Evolutionary conservation across 2,113 vertebrate genomes (phyloP).

Genomic region (Perca schrenkii): DNA sequence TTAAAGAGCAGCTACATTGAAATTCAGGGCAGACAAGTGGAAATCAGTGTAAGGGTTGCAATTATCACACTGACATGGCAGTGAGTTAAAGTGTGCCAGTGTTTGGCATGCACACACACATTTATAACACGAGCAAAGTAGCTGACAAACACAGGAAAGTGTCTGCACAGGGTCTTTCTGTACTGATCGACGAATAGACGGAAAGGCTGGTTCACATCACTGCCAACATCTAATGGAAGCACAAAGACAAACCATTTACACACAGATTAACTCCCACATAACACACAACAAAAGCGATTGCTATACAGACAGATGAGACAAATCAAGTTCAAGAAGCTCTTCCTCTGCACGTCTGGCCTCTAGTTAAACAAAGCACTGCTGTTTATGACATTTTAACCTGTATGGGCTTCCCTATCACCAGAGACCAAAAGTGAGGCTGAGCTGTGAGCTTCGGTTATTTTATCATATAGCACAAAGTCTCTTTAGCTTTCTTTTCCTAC

Average conservation of each 20-base stretch:
- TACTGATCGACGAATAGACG: neutral
- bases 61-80: conserved; percentile 33
- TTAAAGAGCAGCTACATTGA: conserved; percentile 48
- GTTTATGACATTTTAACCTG: neutral
- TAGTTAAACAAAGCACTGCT: neutral
- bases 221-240: neutral
- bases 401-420: neutral
- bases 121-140: neutral
- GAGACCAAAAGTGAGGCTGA: neutral
- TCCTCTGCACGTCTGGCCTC: neutral
- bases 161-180: neutral
- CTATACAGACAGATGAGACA: neutral
- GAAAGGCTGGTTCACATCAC: too few relatives aligned
- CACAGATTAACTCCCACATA: neutral
- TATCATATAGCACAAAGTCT: neutral
- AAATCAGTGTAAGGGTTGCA: conserved; percentile 53
- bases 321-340: conserved; percentile 4
- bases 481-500: neutral
- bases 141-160: neutral
- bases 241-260: neutral
- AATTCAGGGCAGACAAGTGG: conserved; percentile 45
- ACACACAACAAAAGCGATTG: neutral
- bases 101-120: neutral
- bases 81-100: neutral
- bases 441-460: neutral